A percentile compares a stretch with the other conserved stretches of the same genome.
These are phyloP conservation scores for Chelonoidis abingdonii DNA, from an alignment of 2,113 vertebrate species.

Conservation along the genomic window DNA sequence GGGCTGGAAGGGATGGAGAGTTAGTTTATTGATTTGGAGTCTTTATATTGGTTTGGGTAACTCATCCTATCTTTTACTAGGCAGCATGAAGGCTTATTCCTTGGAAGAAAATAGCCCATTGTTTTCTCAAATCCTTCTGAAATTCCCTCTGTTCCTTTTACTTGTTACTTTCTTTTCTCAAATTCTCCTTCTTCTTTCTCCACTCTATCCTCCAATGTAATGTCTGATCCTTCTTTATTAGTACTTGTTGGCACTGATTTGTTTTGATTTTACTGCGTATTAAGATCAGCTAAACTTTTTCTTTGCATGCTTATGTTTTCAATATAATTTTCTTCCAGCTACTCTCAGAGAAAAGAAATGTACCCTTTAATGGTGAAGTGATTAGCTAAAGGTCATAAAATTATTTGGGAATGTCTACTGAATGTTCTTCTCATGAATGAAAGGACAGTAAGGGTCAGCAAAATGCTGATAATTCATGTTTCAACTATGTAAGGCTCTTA, in stretches of 20 bases:
- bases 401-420: conserved; percentile 57
- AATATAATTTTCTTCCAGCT: background rate
- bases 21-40: background rate
- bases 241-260: background rate
- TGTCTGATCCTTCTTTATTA: background rate
- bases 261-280: conserved; percentile 3
- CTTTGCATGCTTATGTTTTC: conserved; percentile 20
- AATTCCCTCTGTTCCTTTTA: background rate
- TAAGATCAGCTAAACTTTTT: conserved; percentile 20
- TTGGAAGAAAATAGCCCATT: background rate
- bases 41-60: background rate
- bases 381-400: conserved; percentile 62
- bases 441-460: conserved; percentile 29
- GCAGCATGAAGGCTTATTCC: background rate
- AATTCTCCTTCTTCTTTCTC: background rate
- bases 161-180: background rate
- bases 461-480: conserved; percentile 60
- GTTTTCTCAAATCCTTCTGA: background rate
- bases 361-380: conserved; percentile 9
- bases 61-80: background rate
- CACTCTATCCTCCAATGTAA: background rate
- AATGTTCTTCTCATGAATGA: conserved; percentile 36
- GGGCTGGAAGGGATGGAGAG: background rate
- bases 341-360: background rate
- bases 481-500: background rate